These are phyloP conservation scores for Seriola rivoliana DNA, from an alignment of 2,113 vertebrate genomes.

Conservation along the genomic window DNA sequence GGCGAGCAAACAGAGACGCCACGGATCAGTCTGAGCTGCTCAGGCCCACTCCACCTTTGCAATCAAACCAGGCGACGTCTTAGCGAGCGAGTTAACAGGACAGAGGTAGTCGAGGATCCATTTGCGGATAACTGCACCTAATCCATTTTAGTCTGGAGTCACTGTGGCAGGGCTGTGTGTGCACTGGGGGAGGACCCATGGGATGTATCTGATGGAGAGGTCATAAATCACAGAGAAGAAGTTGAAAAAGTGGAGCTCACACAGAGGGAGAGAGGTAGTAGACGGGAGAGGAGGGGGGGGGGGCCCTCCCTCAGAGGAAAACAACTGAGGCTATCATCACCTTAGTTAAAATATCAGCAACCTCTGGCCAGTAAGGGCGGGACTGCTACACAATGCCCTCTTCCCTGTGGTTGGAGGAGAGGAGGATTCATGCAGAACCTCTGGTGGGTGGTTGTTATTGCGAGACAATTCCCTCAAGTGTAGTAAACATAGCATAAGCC, in stretches of 20 bases:
- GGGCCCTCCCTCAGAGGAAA: constrained; percentile 57
- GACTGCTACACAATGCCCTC: constrained; percentile 64
- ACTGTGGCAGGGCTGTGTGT: constrained; percentile 57
- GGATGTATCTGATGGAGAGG: constrained; percentile 75
- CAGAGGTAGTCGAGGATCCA: constrained; percentile 75
- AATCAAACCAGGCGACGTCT: constrained; percentile 66
- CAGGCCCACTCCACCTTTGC: constrained; percentile 74
- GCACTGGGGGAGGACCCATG: constrained; percentile 54
- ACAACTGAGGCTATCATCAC: constrained; percentile 78
- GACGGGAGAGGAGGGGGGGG: constrained; percentile 17
- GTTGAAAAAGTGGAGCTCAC: constrained; percentile 78
- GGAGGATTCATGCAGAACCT: constrained; percentile 60
- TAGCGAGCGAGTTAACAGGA: constrained; percentile 36
- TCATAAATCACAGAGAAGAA: constrained; percentile 80
- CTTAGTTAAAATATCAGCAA: constrained; percentile 75
- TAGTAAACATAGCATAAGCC: constrained; percentile 67
- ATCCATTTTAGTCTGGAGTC: constrained; percentile 79
- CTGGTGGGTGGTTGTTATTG: constrained; percentile 65
- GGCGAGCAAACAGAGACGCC: constrained; percentile 62
- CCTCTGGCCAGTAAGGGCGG: constrained; percentile 52
- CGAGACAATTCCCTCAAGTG: constrained; percentile 68
- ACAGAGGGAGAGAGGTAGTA: constrained; percentile 56
- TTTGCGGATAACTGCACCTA: constrained; percentile 83
- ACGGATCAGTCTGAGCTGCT: constrained; percentile 60
- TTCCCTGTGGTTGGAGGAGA: constrained; percentile 49